Evolutionary conservation across 2,113 vertebrate genomes (phyloP).

Genomic region (Pardalotus punctatus): DNA sequence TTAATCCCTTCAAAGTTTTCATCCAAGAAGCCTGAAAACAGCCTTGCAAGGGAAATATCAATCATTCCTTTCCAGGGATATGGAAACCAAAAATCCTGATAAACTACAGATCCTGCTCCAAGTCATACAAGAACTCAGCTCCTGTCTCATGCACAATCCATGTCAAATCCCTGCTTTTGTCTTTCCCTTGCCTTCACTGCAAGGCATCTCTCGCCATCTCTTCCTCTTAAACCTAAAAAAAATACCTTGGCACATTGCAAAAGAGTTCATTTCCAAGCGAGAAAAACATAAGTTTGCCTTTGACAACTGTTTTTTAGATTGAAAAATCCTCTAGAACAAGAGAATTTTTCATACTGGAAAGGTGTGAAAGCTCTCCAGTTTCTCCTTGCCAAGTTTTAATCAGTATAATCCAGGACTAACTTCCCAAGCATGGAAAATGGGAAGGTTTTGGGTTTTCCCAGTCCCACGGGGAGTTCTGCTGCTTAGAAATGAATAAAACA

Average conservation of each 20-base stretch:
- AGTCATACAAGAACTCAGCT: not conserved
- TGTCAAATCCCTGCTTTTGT: not conserved
- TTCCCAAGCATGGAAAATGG: not conserved
- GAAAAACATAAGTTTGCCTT: not conserved
- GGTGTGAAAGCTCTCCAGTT: not conserved
- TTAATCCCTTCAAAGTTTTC: not conserved
- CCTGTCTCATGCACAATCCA: not conserved
- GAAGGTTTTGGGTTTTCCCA: not conserved
- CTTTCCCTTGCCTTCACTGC: not conserved
- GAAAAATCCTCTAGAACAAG: not conserved
- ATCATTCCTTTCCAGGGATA: not conserved
- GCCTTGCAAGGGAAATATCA: not conserved
- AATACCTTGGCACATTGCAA: not conserved
- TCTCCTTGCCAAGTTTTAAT: not conserved
- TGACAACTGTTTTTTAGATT: not conserved
- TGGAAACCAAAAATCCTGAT: not conserved
- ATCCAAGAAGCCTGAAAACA: not conserved
- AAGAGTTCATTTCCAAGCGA: not conserved
- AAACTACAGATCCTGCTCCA: not conserved
- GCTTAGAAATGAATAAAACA: not conserved
- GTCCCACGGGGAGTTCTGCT: not conserved
- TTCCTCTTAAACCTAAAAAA: not conserved
- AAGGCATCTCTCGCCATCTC: not conserved
- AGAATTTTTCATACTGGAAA: not conserved
- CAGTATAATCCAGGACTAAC: not conserved